Conservation (phyloP, 2,113 vertebrate species). For the Clupea harengus region DNA sequence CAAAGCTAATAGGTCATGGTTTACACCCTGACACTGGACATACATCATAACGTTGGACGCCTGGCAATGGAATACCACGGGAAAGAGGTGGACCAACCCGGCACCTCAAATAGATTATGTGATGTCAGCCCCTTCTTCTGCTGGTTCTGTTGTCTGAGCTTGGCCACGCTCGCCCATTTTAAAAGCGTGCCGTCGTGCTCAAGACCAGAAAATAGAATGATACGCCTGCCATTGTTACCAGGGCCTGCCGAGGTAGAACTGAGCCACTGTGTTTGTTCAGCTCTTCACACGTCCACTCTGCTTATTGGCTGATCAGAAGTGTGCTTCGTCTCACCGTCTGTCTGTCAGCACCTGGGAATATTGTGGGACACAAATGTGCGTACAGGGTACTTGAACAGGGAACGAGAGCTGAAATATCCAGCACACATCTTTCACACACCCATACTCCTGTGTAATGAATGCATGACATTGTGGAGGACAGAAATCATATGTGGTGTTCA, state of each 20-base stretch:
- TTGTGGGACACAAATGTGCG: neutral
- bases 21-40: slow-evolving; percentile 54
- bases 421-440: neutral
- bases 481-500: too few relatives aligned
- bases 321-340: neutral
- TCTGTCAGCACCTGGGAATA: slow-evolving; percentile 8
- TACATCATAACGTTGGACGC: slow-evolving; percentile 52
- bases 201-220: neutral
- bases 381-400: neutral
- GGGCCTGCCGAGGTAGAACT: slow-evolving; percentile 16
- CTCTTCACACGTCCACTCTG: neutral
- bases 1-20: slow-evolving; percentile 65
- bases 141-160: neutral
- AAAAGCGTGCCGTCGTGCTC: neutral
- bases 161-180: neutral
- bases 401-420: neutral
- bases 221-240: neutral
- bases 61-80: neutral
- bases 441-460: neutral
- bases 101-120: slow-evolving; percentile 45
- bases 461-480: too few relatives aligned
- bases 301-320: neutral
- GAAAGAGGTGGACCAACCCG: slow-evolving; percentile 23
- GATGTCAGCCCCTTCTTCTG: slow-evolving; percentile 34
- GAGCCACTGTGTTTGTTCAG: neutral